Base-by-base conservation (phyloP, 2,888 invertebrate genomes). In the Drosophila emarginata region DNA sequence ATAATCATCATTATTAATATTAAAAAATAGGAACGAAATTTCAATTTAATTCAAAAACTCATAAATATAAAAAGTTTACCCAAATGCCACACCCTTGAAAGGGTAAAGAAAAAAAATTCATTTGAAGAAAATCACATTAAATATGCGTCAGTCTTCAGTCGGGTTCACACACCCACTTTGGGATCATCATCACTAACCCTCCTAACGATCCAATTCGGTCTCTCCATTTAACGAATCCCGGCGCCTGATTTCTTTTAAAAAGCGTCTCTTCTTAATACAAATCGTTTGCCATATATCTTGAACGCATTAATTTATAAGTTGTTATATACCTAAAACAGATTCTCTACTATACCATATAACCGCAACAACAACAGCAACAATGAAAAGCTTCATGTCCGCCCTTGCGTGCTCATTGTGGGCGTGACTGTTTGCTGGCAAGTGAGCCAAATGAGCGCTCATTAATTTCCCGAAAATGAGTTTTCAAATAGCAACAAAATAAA, bases 371-470 rank as follows among this genome's bases (percentile, higher is more conserved):
- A 15, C 53, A 62, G 26, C 11, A 26, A 9, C 1, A 12, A 65
- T 23, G 23, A 40, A 69, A 60, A 64, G 36, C 52, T 69, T 50
- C 60, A 26, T 57, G 60, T 37, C 54, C 54, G 54, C 65, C 52
- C 63, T 78, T 80, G 83, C 83, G 83, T 80, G 84, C 78, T 65
- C 67, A 36, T 76, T 80, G 87, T 74, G 80, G 86, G 86, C 86
- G 86, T 79, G 83, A 66, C 68, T 53, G 73, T 72, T 78, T 79
- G 67, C 68, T 53, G 76, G 73, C 72, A 70, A 77, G 72, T 60
- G 64, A 72, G 79, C 80, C 87, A 86, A 86, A 87, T 86, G 87
- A 78, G 74, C 76, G 77, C 78, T 78, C 86, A 86, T 86, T 86
- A 86, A 87, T 86, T 85, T 80, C 61, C 73, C 74, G 78, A 80